phyloP scores from a whole-genome alignment of 1,140 invertebrate genomes.

The Drosophila tropicalis region DNA sequence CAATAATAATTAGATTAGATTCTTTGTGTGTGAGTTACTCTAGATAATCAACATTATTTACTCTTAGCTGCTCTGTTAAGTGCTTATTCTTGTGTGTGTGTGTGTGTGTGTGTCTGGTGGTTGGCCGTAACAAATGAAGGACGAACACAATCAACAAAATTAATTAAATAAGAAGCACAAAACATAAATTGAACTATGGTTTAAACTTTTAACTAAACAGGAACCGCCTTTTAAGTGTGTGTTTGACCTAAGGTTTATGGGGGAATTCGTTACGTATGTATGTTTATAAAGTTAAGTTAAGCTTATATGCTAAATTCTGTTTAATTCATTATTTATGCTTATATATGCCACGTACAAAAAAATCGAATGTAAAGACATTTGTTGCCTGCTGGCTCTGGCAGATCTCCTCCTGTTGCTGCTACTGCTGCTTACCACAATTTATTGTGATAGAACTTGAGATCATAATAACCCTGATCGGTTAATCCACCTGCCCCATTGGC shows the following conservation, averaged over 20 bases:
- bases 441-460: conserved; percentile 87
- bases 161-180: conserved; percentile 52
- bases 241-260: conserved; percentile 34
- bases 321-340: conserved; percentile 48
- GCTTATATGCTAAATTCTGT: conserved; percentile 38
- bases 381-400: conserved; percentile 28
- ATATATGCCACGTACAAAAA: conserved; percentile 62
- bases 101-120: background rate
- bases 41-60: conserved; percentile 40
- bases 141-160: conserved; percentile 56
- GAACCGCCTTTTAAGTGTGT: conserved; percentile 54
- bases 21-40: conserved; percentile 36
- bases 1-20: conserved; percentile 56
- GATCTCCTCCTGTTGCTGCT: background rate
- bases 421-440: conserved; percentile 85
- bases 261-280: conserved; percentile 9
- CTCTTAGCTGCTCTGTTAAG: conserved; percentile 53
- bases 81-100: conserved; percentile 56
- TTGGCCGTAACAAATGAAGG: conserved; percentile 67
- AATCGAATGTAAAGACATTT: conserved; percentile 6
- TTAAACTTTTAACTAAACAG: conserved; percentile 32
- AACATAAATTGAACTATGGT: conserved; percentile 61
- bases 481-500: conserved; percentile 63
- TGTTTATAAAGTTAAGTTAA: conserved; percentile 31
- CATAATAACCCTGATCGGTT: conserved; percentile 86